phyloP scores from a whole-genome alignment of 2,797 vertebrate genomes.

The Enteromius viviparus region DNA sequence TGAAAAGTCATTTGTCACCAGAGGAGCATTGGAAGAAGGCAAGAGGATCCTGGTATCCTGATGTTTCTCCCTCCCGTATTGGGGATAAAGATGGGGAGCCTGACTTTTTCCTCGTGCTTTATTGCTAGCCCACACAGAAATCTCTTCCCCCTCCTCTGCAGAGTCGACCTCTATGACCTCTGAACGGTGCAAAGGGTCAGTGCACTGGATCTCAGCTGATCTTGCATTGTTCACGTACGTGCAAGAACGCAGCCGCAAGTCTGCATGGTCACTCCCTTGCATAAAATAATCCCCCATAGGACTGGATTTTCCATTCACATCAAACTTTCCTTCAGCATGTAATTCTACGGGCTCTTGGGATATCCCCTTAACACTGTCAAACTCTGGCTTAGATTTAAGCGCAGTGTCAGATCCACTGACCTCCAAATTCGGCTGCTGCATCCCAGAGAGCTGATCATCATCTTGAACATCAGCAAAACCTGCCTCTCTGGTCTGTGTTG shows the following conservation, averaged over 20 bases:
- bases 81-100: constrained; percentile 33
- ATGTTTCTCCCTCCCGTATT: constrained; percentile 26
- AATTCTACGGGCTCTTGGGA: constrained; percentile 56
- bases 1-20: constrained; percentile 54
- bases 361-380: constrained; percentile 54
- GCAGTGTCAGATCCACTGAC: constrained; percentile 82
- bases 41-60: constrained; percentile 38
- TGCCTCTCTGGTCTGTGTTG: constrained; percentile 49
- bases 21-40: constrained; percentile 33
- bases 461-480: constrained; percentile 51
- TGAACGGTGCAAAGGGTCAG: constrained; percentile 23
- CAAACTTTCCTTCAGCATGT: constrained; percentile 62
- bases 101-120: constrained; percentile 36
- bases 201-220: constrained; percentile 38
- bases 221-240: constrained; percentile 60
- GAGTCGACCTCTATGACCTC: constrained; percentile 63
- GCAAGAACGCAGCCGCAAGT: constrained; percentile 59
- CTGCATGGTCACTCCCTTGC: constrained; percentile 47
- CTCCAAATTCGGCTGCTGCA: constrained; percentile 68
- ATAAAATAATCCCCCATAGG: constrained; percentile 66
- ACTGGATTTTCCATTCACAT: constrained; percentile 57
- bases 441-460: constrained; percentile 61
- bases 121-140: constrained; percentile 54
- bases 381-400: constrained; percentile 72
- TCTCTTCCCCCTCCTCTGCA: constrained; percentile 58